These are phyloP conservation scores for Colletes collaris DNA, from an alignment of 2,888 invertebrate species.

Conservation along the genomic window DNA sequence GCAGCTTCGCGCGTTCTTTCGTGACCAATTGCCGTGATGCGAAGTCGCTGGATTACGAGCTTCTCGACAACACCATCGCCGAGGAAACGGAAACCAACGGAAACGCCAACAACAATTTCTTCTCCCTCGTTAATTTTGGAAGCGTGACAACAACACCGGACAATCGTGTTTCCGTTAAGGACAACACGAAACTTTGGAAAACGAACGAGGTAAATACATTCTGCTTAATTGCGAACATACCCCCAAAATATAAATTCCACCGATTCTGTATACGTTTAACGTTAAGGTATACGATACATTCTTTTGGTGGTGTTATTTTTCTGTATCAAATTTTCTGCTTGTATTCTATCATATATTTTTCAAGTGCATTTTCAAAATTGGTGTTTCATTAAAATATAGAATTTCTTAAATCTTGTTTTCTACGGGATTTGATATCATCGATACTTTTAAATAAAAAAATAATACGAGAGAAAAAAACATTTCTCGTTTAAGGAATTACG, in stretches of 20 bases:
- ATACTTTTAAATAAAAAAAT: neutral
- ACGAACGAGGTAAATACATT: slow-evolving; percentile 28
- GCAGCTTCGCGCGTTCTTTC: slow-evolving; percentile 85
- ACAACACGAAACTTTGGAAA: slow-evolving; percentile 15
- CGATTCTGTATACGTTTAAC: too few species aligned
- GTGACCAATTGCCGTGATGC: slow-evolving; percentile 79
- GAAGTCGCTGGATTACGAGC: slow-evolving; percentile 82
- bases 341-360: too few species aligned
- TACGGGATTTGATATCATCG: neutral
- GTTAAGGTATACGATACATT: too few species aligned
- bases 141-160: neutral
- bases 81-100: slow-evolving; percentile 60
- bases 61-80: slow-evolving; percentile 66
- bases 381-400: neutral
- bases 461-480: neutral
- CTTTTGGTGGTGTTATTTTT: too few species aligned
- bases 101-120: slow-evolving; percentile 69
- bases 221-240: too few species aligned
- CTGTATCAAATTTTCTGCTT: too few species aligned
- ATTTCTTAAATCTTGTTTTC: neutral
- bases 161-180: slow-evolving; percentile 1
- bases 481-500: neutral
- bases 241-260: too few species aligned
- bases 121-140: slow-evolving; percentile 71
- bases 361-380: too few species aligned